Evolutionary conservation across 2,113 vertebrate species (phyloP), one percentile per base, ranked within the genome.

Genomic region (Sterna hirundo): DNA sequence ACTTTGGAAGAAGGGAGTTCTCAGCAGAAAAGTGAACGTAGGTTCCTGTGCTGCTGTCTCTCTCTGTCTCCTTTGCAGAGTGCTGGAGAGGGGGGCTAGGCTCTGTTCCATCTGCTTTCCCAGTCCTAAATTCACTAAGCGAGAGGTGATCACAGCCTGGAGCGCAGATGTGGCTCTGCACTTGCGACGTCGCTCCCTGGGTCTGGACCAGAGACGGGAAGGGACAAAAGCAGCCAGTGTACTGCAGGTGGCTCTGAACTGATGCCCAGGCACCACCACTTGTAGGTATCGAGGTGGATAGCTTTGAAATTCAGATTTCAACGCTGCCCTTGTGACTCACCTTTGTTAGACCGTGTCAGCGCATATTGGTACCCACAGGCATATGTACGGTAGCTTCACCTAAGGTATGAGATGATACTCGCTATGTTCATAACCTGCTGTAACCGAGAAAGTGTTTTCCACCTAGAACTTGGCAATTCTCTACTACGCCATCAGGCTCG

Each of bases 111-210:
- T 30, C 34, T 47, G 7, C 27, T 84, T 70, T 55, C 38, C 15
- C 54, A 46, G 36, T 46, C 61, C 38, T 22, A 89, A 71, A 91
- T 66, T 79, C 64, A 81, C 30, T 30, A 27, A 80, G 18, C 0
- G 0, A 76, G 68, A 86, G 7, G 40, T 2, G 5, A 62, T 8
- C 0, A 0, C 26, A 26, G 29, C 42, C 18, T 49, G 72, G 70
- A 68, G 32, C 0, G 3, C 30, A 74, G 46, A 51, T 27, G 47
- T 72, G 54, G 46, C 72, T 57, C 62, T 78, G 68, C 11, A 11
- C 15, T 40, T 52, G 13, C 16, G 32, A 29, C 0, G 0, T 65
- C 58, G 13, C 36, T 65, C 30, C 34, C 18, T 29, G 13, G 55
- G 34, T 42, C 69, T 44, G 27, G 20, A 15, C 42, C n/a, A 30